Evolutionary conservation across 1,140 invertebrate genomes (phyloP).

Genomic region (Pogonognathellus flavescens): DNA sequence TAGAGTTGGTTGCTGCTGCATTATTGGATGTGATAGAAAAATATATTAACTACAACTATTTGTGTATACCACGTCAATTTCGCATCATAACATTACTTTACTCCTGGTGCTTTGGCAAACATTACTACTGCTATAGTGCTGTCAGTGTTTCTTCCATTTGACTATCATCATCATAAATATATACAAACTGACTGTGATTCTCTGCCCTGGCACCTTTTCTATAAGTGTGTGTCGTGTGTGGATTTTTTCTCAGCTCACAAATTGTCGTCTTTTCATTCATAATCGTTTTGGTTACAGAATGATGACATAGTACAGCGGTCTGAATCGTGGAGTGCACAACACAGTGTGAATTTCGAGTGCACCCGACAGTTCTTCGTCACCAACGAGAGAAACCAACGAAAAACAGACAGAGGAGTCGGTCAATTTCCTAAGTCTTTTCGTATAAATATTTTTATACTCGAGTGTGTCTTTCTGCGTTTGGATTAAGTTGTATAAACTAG

Average conservation of each 20-base stretch:
- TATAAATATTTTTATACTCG: neutral
- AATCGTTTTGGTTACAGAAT: neutral
- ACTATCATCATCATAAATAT: neutral
- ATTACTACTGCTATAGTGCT: neutral
- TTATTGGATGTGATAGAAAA: too few species aligned
- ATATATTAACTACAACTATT: too few species aligned
- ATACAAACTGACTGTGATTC: neutral
- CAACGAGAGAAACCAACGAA: neutral
- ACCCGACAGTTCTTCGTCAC: neutral
- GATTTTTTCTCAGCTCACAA: neutral
- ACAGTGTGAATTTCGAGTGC: neutral
- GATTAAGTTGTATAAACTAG: neutral
- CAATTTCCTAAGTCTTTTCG: neutral
- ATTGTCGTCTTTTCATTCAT: neutral
- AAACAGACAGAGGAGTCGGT: neutral
- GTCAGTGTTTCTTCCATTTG: conserved; percentile 39
- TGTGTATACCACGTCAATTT: neutral
- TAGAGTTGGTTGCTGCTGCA: too few species aligned
- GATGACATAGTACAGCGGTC: too few species aligned
- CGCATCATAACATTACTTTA: neutral
- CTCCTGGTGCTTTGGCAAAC: neutral
- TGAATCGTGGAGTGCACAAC: neutral
- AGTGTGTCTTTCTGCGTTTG: neutral
- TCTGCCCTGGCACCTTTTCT: too few species aligned
- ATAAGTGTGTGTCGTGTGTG: too few species aligned